Conservation (phyloP, 1,140 invertebrate genomes). For the Orchesella cincta region DNA sequence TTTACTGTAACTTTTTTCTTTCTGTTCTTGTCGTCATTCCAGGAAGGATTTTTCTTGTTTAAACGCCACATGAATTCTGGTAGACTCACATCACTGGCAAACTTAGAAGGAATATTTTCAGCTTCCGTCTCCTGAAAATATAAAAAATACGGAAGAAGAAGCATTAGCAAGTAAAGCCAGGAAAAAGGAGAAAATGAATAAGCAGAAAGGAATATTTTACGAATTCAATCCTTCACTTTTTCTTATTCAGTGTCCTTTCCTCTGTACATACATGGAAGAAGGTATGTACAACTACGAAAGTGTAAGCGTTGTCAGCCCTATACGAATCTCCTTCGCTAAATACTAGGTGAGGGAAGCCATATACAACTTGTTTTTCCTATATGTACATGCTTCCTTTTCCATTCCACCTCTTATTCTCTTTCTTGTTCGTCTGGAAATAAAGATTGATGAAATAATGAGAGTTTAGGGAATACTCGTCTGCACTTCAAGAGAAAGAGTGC, state of each 20-base stretch:
- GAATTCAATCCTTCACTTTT: not conserved
- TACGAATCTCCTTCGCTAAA: too few species aligned
- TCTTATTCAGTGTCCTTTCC: too few species aligned
- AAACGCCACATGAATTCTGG: not conserved
- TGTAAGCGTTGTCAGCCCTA: too few species aligned
- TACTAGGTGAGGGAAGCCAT: too few species aligned
- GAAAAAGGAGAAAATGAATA: too few species aligned
- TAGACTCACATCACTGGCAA: not conserved
- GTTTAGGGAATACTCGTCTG: conserved; percentile 17
- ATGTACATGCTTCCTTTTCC: not conserved
- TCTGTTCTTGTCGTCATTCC: not conserved
- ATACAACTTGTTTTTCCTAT: too few species aligned
- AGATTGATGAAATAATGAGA: conserved; percentile 30
- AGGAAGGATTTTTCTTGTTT: not conserved
- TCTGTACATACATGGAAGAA: too few species aligned
- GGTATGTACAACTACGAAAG: too few species aligned
- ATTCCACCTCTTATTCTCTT: not conserved
- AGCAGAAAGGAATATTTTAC: too few species aligned
- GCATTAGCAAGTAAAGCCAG: not conserved
- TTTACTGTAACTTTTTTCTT: not conserved
- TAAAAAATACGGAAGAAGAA: not conserved
- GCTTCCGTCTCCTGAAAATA: not conserved
- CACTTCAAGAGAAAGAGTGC: not conserved
- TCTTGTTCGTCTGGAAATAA: conserved; percentile 17
- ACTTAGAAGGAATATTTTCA: not conserved